Percentiles rank a stretch among this genome's conserved stretches.
phyloP scores from a whole-genome alignment of 2,797 vertebrate species.

The Acanthurus leucopareius region DNA sequence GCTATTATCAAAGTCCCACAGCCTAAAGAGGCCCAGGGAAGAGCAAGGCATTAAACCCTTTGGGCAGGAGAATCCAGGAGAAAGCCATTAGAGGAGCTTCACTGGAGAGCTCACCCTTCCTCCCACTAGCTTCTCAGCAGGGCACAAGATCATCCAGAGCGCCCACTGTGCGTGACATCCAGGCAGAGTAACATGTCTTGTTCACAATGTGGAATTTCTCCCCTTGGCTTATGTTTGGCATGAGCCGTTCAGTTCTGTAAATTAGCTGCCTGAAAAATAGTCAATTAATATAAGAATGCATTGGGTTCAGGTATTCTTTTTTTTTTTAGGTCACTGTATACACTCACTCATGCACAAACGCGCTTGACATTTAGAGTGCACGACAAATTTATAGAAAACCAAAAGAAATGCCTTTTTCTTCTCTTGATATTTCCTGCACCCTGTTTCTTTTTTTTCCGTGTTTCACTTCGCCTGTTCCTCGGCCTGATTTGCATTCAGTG shows the following conservation, averaged over 20 bases:
- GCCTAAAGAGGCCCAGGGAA: conserved; percentile 45
- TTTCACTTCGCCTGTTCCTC: conserved; percentile 66
- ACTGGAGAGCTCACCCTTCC: conserved; percentile 52
- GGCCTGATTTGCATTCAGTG: conserved; percentile 77
- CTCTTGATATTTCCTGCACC: conserved; percentile 25
- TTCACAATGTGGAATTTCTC: conserved; percentile 60
- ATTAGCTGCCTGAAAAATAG: conserved; percentile 23
- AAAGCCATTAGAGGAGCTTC: conserved; percentile 68
- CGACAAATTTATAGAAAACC: conserved; percentile 1
- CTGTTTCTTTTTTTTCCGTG: conserved; percentile 37
- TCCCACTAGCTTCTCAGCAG: conserved; percentile 60
- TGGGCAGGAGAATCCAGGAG: conserved; percentile 62
- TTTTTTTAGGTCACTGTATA: too few species aligned
- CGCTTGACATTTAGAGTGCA: neutral
- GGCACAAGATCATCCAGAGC: conserved; percentile 65
- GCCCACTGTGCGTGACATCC: conserved; percentile 67
- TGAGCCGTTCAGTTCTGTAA: conserved; percentile 37
- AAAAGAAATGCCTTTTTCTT: conserved; percentile 3
- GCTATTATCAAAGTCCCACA: conserved; percentile 59
- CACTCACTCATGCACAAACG: neutral
- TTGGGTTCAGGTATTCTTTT: neutral
- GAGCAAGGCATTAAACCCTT: conserved; percentile 49
- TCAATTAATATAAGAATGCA: conserved; percentile 1
- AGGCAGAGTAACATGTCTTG: conserved; percentile 45
- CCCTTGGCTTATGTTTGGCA: conserved; percentile 36